Percentiles rank a stretch among this genome's conserved stretches.
Evolutionary conservation across 2,888 invertebrate genomes (phyloP).

Genomic region (Deilephila porcellus): DNA sequence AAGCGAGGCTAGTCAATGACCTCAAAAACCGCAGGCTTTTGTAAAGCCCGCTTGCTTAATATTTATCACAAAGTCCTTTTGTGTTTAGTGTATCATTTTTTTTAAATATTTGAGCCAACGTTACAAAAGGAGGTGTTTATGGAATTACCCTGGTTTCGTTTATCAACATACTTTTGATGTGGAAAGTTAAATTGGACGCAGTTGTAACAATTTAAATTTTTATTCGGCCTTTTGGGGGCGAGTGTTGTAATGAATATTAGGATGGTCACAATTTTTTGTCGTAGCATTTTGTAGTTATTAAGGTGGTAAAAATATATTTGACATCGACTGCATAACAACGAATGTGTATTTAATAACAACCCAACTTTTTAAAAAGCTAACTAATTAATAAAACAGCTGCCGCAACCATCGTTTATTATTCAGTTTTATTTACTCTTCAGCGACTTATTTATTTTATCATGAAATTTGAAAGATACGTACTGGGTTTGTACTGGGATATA

Average conservation of each 20-base stretch:
- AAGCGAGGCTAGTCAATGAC: too few relatives aligned
- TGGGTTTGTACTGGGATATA: too few relatives aligned
- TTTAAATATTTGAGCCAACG: background rate
- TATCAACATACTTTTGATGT: conserved; percentile 10
- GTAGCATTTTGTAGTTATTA: background rate
- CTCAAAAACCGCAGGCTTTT: background rate
- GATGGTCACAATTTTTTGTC: background rate
- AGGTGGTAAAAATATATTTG: background rate
- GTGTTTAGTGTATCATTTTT: background rate
- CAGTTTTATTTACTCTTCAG: too few relatives aligned
- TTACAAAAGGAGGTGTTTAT: background rate
- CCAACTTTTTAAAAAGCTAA: too few relatives aligned
- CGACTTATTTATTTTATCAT: too few relatives aligned
- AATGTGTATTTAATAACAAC: too few relatives aligned
- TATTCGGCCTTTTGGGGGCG: conserved; percentile 1
- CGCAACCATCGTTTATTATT: too few relatives aligned
- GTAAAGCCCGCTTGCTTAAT: background rate
- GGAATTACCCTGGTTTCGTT: background rate
- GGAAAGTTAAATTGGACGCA: conserved; percentile 20
- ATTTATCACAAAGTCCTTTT: background rate
- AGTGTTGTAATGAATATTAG: background rate
- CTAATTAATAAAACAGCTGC: too few relatives aligned
- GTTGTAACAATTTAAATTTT: conserved; percentile 11
- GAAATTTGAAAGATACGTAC: too few relatives aligned
- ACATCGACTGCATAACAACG: too few relatives aligned